Evolutionary conservation across 2,797 vertebrate genomes (phyloP).

Genomic region (Characodon lateralis): DNA sequence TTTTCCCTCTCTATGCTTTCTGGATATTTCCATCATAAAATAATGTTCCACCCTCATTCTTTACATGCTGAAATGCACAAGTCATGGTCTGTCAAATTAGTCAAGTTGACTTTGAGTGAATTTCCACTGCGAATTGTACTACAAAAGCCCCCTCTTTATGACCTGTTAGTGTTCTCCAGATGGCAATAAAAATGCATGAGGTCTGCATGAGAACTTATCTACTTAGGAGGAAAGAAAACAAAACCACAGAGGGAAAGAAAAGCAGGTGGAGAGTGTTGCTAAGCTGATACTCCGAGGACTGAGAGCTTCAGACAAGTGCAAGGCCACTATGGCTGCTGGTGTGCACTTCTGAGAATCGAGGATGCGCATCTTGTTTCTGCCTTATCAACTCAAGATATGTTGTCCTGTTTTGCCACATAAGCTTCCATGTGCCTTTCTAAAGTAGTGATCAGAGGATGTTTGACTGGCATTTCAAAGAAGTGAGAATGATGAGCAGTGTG

Average conservation of each 20-base stretch:
- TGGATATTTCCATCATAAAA: constrained; percentile 7
- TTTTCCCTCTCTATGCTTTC: neutral
- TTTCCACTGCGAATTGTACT: constrained; percentile 65
- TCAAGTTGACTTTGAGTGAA: constrained; percentile 63
- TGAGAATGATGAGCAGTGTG: constrained; percentile 44
- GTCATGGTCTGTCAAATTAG: constrained; percentile 69
- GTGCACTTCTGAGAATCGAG: constrained; percentile 64
- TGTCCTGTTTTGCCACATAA: constrained; percentile 61
- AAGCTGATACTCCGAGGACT: constrained; percentile 69
- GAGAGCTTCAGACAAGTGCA: constrained; percentile 69
- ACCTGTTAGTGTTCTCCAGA: constrained; percentile 81
- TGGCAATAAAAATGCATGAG: constrained; percentile 82
- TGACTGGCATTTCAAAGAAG: constrained; percentile 55
- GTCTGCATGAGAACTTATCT: constrained; percentile 69
- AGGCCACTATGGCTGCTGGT: constrained; percentile 51
- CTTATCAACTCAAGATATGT: constrained; percentile 67
- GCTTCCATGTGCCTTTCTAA: constrained; percentile 61
- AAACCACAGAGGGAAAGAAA: constrained; percentile 68
- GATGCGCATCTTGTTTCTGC: constrained; percentile 72
- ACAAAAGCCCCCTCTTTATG: constrained; percentile 74
- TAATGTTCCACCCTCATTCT: neutral
- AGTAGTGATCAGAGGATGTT: constrained; percentile 45
- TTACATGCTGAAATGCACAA: constrained; percentile 18
- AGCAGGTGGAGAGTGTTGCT: constrained; percentile 67
- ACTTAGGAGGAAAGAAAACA: constrained; percentile 75